phyloP scores from a whole-genome alignment of 2,888 invertebrate species.

The Monopis laevigella region DNA sequence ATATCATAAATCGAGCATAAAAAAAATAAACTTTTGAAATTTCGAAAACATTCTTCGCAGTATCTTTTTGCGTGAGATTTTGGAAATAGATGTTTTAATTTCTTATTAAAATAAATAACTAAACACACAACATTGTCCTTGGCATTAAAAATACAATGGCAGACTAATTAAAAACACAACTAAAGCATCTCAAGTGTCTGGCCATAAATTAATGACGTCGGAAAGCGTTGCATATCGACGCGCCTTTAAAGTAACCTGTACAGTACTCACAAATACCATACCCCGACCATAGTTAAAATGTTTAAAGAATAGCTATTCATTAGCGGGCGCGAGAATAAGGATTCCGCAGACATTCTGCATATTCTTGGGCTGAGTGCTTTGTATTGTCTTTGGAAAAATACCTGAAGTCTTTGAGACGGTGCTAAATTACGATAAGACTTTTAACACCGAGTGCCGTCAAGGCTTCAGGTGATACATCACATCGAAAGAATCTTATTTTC shows the following conservation, averaged over 20 bases:
- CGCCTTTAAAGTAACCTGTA: slow-evolving; percentile 65
- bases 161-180: slow-evolving; percentile 25
- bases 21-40: too few relatives aligned
- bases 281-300: slow-evolving; percentile 65
- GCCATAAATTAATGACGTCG: slow-evolving; percentile 61
- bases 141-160: background rate
- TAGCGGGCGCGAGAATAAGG: slow-evolving; percentile 66
- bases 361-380: slow-evolving; percentile 51
- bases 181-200: slow-evolving; percentile 31
- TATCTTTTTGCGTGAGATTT: too few relatives aligned
- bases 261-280: slow-evolving; percentile 64
- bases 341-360: slow-evolving; percentile 62
- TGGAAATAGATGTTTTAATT: too few relatives aligned
- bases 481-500: too few relatives aligned
- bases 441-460: too few relatives aligned
- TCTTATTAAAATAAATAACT: too few relatives aligned
- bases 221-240: slow-evolving; percentile 61
- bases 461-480: too few relatives aligned
- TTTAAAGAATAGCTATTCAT: slow-evolving; percentile 66
- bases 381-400: slow-evolving; percentile 66
- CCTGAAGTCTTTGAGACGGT: slow-evolving; percentile 36
- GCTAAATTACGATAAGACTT: slow-evolving; percentile 61
- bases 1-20: too few relatives aligned
- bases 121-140: too few relatives aligned
- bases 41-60: too few relatives aligned